Evolutionary conservation across 2,888 invertebrate species (phyloP).

Genomic region (Esperia sulphurella): DNA sequence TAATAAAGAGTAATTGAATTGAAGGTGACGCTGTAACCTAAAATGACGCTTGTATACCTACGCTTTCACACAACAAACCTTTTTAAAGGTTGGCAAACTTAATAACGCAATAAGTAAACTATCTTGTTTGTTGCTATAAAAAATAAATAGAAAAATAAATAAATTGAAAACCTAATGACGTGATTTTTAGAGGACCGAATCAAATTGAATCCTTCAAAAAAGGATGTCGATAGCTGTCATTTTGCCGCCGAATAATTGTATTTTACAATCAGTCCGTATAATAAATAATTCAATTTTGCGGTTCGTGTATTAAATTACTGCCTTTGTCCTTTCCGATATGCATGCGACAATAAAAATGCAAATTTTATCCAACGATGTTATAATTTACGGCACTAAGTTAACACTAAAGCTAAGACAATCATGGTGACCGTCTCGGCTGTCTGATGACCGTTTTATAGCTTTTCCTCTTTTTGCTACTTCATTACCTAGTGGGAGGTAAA

Average conservation of each 20-base stretch:
- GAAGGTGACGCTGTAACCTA: too few species aligned
- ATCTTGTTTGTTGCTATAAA: neutral
- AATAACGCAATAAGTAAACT: too few species aligned
- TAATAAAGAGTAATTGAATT: too few species aligned
- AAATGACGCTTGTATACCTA: too few species aligned
- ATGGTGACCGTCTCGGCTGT: constrained; percentile 23
- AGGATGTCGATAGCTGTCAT: constrained; percentile 35
- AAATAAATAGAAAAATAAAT: neutral
- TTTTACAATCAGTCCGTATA: constrained; percentile 55
- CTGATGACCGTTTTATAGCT: constrained; percentile 36
- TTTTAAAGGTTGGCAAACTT: too few species aligned
- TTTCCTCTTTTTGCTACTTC: constrained; percentile 34
- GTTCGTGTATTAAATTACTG: constrained; percentile 64
- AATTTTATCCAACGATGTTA: constrained; percentile 59
- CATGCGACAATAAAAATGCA: constrained; percentile 75
- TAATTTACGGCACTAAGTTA: constrained; percentile 51
- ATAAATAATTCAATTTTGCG: constrained; percentile 76
- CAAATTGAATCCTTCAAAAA: constrained; percentile 37
- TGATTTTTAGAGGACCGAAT: constrained; percentile 21
- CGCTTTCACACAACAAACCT: too few species aligned
- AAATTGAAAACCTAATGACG: constrained; percentile 20
- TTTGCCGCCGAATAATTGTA: constrained; percentile 52
- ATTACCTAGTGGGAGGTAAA: constrained; percentile 23
- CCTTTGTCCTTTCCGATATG: constrained; percentile 53
- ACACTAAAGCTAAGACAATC: constrained; percentile 29